Percentiles rank a stretch among this genome's conserved stretches.
These are phyloP conservation scores for Galerucella calmariensis DNA, from an alignment of 2,888 invertebrate species.

Conservation along the genomic window DNA sequence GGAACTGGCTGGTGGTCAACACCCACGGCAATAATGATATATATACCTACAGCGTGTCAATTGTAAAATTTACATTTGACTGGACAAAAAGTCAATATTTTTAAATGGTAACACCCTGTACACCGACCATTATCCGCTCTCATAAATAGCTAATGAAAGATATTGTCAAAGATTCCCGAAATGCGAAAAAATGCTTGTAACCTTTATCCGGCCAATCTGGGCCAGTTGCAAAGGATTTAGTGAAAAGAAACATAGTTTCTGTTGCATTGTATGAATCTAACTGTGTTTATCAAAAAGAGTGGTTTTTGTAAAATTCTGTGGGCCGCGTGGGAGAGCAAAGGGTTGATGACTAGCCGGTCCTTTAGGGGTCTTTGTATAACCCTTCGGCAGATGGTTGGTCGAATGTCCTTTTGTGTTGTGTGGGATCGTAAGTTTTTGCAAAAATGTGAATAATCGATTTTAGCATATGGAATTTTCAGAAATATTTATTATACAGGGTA, in stretches of 20 bases:
- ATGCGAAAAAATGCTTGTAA: slow-evolving; percentile 10
- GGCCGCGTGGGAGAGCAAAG: slow-evolving; percentile 42
- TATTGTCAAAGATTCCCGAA: slow-evolving; percentile 6
- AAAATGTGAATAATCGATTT: slow-evolving; percentile 29
- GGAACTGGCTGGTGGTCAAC: neutral
- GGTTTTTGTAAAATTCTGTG: slow-evolving; percentile 41
- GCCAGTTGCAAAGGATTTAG: slow-evolving; percentile 39
- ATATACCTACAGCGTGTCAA: too few relatives aligned
- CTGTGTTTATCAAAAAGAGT: slow-evolving; percentile 38
- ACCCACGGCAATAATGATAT: neutral
- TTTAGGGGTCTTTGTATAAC: slow-evolving; percentile 30
- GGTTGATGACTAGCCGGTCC: slow-evolving; percentile 32
- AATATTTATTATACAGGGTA: neutral
- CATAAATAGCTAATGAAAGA: neutral
- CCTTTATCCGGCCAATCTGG: slow-evolving; percentile 28
- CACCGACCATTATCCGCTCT: neutral
- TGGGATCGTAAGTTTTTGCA: slow-evolving; percentile 33
- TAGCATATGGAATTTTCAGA: slow-evolving; percentile 5
- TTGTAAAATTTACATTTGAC: too few relatives aligned
- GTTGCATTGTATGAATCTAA: slow-evolving; percentile 30
- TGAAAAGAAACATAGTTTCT: slow-evolving; percentile 37
- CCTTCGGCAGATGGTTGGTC: slow-evolving; percentile 39
- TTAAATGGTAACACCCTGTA: too few relatives aligned
- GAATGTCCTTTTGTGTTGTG: slow-evolving; percentile 30
- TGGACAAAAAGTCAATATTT: too few relatives aligned